phyloP scores from a whole-genome alignment of 1,140 invertebrate genomes.

The Popillia japonica region DNA sequence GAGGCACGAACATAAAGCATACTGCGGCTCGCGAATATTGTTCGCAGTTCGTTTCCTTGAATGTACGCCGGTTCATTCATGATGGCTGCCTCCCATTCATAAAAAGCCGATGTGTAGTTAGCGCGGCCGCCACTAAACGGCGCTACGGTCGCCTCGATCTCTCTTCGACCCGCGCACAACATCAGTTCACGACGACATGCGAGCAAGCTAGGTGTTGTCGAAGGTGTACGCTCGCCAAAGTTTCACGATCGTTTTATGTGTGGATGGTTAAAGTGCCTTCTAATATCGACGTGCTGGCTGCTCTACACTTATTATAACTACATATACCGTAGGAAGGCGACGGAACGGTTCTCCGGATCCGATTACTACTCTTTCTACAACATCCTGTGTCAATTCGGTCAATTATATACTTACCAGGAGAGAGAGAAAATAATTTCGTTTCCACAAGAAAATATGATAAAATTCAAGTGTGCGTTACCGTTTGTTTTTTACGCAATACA shows the following conservation, averaged over 20 bases:
- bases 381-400: too few relatives aligned
- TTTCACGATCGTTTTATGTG: neutral
- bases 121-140: slow-evolving; percentile 56
- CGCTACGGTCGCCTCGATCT: slow-evolving; percentile 53
- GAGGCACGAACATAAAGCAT: slow-evolving; percentile 42
- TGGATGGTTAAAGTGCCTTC: slow-evolving; percentile 6
- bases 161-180: slow-evolving; percentile 57
- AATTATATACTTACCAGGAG: too few relatives aligned
- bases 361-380: too few relatives aligned
- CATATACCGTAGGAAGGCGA: too few relatives aligned
- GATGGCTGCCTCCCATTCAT: slow-evolving; percentile 81
- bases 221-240: neutral
- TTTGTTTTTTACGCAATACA: too few relatives aligned
- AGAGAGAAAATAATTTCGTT: too few relatives aligned
- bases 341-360: too few relatives aligned
- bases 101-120: slow-evolving; percentile 69
- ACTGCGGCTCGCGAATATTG: slow-evolving; percentile 49
- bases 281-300: neutral
- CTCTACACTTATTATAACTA: too few relatives aligned
- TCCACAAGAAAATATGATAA: too few relatives aligned
- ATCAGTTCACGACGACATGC: slow-evolving; percentile 51
- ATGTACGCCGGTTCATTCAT: slow-evolving; percentile 68
- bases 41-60: slow-evolving; percentile 60
- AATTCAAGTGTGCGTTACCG: too few relatives aligned
- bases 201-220: neutral